Base-by-base conservation (phyloP, 1,140 invertebrate genomes). In the Tetragonula clypearis region DNA sequence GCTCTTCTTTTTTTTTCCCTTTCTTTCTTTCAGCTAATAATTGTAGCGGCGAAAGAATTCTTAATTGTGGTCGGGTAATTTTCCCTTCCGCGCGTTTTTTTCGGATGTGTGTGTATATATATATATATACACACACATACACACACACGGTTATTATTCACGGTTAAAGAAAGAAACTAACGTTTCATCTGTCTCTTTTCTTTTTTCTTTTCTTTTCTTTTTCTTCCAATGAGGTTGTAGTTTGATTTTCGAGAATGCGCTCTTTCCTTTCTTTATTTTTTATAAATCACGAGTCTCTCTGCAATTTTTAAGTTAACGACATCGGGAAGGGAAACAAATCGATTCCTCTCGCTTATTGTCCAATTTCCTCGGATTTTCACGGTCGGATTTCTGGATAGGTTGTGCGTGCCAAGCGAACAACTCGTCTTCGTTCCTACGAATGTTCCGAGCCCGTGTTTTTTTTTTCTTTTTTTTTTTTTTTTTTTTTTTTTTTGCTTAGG, bases 281-380 rank as follows among this genome's bases (percentile, higher is more conserved):
- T 74, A 56, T 19, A 73, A 80, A 65, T 84, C 49, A 23, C 49
- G 62, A 49, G 23, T 60, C 9, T 23, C 9, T 23, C 9, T 53
- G 1, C 41, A 71, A 17, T 62, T 84, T 69, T 79, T 30, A 72
- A 68, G 35, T 79, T 62, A 69, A 35, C 53, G 76, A 84, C 75
- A 60, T 21, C 35, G 3, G 60, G 19, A 77, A 60, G 19, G 17
- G 60, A 2, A 56, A 60, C 23, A 53, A 14, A 58, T 75, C 60
- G 30, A 53, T 49, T 6, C 26, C 53, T 82, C 58, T n/a, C 30
- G 30, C 30, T 30, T 30, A 53, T 60, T 35, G 8, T 26, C 26
- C 8, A 12, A 53, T 53, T 69, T 79, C 23, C 15, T 8, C 12
- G 1, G 15, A 30, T 30, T 30, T 49, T 75, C 30, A 23, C 5